Conservation (phyloP, 2,113 vertebrate genomes). For the Candoia aspera region DNA sequence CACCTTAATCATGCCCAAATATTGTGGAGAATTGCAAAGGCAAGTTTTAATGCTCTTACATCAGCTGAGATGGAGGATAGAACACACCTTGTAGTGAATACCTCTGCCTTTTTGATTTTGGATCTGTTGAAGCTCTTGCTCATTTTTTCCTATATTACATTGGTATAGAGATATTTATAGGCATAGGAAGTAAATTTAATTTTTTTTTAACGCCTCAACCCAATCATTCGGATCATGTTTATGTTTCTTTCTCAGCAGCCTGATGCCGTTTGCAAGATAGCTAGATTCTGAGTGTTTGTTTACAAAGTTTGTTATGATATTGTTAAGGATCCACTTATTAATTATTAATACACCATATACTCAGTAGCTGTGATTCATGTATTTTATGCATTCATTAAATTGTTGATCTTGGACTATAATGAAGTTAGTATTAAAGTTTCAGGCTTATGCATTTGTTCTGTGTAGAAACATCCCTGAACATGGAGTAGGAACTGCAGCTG, state of each 20-base stretch:
- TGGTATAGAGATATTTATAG: background rate
- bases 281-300: background rate
- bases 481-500: background rate
- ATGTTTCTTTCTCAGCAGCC: background rate
- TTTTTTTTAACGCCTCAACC: background rate
- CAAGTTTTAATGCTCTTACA: background rate
- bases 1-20: background rate
- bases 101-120: background rate
- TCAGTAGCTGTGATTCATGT: background rate
- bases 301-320: background rate
- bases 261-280: background rate
- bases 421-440: background rate
- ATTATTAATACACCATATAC: background rate
- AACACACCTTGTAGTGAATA: background rate
- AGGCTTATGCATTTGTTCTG: background rate
- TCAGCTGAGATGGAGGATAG: background rate
- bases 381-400: background rate
- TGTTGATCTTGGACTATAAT: background rate
- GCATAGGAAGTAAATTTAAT: background rate
- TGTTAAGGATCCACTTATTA: background rate
- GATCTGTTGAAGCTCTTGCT: background rate
- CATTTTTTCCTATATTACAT: background rate
- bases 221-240: background rate
- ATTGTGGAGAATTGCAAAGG: background rate
- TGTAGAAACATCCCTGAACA: background rate